These are phyloP conservation scores for Pangasianodon hypophthalmus DNA, from an alignment of 2,113 vertebrate species.

Conservation along the genomic window DNA sequence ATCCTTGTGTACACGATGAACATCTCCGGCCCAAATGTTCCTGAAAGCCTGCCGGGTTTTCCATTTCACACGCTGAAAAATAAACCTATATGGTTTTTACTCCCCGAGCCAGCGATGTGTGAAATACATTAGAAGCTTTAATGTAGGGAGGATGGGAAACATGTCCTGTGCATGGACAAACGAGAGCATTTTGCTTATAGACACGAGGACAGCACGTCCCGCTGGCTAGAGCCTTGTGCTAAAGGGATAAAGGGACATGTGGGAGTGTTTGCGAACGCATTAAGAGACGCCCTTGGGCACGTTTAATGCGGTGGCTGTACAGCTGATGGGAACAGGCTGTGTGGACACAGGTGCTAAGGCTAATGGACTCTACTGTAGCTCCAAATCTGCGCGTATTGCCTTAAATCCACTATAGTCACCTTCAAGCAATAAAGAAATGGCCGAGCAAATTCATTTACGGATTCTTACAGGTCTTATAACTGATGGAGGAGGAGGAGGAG, in stretches of 20 bases:
- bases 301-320: conserved; percentile 25
- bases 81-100: conserved; percentile 4
- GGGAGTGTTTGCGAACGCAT: conserved; percentile 50
- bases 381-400: conserved; percentile 12
- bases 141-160: conserved; percentile 39
- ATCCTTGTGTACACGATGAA: background rate
- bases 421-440: background rate
- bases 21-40: background rate
- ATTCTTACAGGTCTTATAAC: background rate
- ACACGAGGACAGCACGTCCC: conserved; percentile 18
- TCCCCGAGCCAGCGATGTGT: conserved; percentile 29
- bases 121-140: conserved; percentile 51
- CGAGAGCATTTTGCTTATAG: conserved; percentile 24
- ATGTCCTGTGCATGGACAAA: conserved; percentile 16
- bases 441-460: background rate
- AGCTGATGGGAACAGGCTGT: conserved; percentile 25
- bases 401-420: conserved; percentile 24
- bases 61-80: conserved; percentile 26
- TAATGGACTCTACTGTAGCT: conserved; percentile 11
- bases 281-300: conserved; percentile 32
- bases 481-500: background rate
- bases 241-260: conserved; percentile 27
- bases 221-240: background rate
- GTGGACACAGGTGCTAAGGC: conserved; percentile 39
- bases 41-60: conserved; percentile 13